Evolutionary conservation across 2,113 vertebrate species (phyloP).

Genomic region (Ceratotherium simum): DNA sequence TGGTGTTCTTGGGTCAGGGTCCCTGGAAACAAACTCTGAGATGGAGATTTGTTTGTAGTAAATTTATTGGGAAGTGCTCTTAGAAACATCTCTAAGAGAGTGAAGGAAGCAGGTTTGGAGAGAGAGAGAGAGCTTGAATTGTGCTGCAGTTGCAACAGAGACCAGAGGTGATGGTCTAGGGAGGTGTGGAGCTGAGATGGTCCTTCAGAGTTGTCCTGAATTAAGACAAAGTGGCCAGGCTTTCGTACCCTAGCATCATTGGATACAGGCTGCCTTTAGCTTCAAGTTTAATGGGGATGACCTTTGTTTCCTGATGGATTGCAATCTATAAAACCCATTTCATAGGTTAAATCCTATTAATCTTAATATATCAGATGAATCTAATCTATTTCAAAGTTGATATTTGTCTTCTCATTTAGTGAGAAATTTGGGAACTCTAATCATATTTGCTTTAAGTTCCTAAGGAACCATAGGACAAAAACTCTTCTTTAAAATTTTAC

Average conservation of each 20-base stretch:
- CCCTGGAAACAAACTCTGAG: not conserved
- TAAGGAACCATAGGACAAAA: not conserved
- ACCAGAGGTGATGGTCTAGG: not conserved
- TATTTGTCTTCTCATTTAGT: slow-evolving; percentile 8
- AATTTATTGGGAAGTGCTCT: not conserved
- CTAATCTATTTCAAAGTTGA: not conserved
- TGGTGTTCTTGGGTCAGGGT: not conserved
- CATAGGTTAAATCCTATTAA: not conserved
- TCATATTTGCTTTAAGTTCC: not conserved
- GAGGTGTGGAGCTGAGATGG: not conserved
- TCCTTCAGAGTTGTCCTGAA: not conserved
- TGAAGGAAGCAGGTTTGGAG: not conserved
- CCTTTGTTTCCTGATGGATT: not conserved
- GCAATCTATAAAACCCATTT: not conserved
- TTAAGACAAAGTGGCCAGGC: not conserved
- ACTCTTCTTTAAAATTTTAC: not conserved
- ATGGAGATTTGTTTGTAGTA: not conserved
- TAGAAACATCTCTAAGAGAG: not conserved
- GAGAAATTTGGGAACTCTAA: not conserved
- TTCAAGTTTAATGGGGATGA: not conserved
- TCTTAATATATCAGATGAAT: not conserved
- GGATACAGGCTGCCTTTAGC: not conserved
- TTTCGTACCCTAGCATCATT: not conserved
- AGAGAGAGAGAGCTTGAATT: not conserved
- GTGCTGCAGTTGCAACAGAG: not conserved